Evolutionary conservation across 2,888 invertebrate genomes (phyloP).

Genomic region (Habrosyne pyritoides): DNA sequence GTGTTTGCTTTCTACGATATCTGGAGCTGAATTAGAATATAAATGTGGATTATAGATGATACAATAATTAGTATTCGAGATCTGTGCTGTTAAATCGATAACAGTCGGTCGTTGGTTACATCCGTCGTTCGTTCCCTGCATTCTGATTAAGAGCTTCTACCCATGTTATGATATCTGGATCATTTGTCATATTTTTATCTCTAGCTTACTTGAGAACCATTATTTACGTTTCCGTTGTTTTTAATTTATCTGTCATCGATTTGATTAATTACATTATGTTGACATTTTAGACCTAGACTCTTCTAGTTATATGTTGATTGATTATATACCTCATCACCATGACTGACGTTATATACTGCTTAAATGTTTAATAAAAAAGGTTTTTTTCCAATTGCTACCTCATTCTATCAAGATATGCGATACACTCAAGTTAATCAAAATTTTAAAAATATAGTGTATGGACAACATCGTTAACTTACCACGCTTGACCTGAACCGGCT

Average conservation of each 20-base stretch:
- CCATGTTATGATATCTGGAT: background rate
- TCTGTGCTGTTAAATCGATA: slow-evolving; percentile 17
- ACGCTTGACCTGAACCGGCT: slow-evolving; percentile 32
- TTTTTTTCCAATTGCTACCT: background rate
- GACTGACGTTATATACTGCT: background rate
- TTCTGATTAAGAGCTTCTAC: slow-evolving; percentile 24
- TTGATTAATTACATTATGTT: too few species aligned
- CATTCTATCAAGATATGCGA: background rate
- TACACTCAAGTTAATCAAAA: slow-evolving; percentile 20
- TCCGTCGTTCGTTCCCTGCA: slow-evolving; percentile 30
- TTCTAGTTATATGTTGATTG: background rate
- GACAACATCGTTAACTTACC: slow-evolving; percentile 22
- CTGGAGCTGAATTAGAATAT: background rate
- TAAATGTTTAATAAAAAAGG: background rate
- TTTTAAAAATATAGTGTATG: slow-evolving; percentile 17
- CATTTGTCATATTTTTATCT: background rate
- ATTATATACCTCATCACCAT: background rate
- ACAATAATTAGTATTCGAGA: slow-evolving; percentile 19
- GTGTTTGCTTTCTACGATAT: background rate
- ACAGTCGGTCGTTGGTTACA: slow-evolving; percentile 22
- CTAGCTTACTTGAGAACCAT: background rate
- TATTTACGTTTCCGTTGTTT: background rate
- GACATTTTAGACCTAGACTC: too few species aligned
- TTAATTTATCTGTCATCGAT: too few species aligned
- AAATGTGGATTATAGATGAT: background rate